phyloP scores from a whole-genome alignment of 1,140 invertebrate species.

The Elysia chlorotica region DNA sequence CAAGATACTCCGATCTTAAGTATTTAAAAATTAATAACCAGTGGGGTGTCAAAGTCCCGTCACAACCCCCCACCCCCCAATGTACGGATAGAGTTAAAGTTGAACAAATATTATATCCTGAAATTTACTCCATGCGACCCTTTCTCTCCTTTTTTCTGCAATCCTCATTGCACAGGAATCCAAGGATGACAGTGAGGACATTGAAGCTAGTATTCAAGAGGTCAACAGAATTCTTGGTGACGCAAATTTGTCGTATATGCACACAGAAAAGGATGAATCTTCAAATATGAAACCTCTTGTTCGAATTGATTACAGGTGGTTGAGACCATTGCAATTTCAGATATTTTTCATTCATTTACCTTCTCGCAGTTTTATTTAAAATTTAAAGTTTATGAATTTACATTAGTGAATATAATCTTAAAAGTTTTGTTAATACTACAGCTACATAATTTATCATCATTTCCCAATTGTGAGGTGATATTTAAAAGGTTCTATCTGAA shows the following conservation, averaged over 20 bases:
- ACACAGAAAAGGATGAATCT: neutral
- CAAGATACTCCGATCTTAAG: no score
- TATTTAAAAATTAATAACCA: no score
- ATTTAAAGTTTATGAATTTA: neutral
- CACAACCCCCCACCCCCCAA: no score
- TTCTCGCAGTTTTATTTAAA: neutral
- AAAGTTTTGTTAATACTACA: slow-evolving; percentile 3
- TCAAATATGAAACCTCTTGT: slow-evolving; percentile 39
- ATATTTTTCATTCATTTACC: slow-evolving; percentile 6
- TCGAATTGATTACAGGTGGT: slow-evolving; percentile 50
- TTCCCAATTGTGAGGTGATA: no score
- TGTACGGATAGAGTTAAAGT: no score
- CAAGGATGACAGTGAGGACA: slow-evolving; percentile 71
- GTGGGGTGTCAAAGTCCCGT: no score
- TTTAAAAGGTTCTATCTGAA: no score
- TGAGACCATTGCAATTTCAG: neutral
- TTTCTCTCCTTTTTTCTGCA: neutral
- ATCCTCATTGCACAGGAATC: no score
- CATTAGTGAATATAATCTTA: neutral
- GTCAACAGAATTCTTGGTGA: slow-evolving; percentile 77
- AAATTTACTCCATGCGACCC: no score
- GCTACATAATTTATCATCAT: no score
- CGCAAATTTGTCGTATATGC: slow-evolving; percentile 26
- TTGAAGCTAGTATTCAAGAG: slow-evolving; percentile 74
- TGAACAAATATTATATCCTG: no score